phyloP scores from a whole-genome alignment of 2,797 vertebrate genomes.

The Mormyrops attenuatus region DNA sequence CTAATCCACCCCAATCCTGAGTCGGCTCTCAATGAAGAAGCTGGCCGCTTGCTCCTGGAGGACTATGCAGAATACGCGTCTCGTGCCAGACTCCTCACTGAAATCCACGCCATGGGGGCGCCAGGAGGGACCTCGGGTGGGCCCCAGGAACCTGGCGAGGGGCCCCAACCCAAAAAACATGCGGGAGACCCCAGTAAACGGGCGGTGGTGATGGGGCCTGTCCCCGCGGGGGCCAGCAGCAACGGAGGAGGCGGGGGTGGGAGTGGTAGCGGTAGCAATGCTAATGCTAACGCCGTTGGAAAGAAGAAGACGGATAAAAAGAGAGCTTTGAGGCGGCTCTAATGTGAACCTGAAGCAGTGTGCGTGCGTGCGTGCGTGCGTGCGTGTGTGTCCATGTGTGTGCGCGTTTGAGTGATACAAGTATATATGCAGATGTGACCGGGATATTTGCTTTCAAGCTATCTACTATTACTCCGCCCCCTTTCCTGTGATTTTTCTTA shows the following conservation, averaged over 20 bases:
- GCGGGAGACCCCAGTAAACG: constrained; percentile 69
- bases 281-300: constrained; percentile 63
- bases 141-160: constrained; percentile 63
- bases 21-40: constrained; percentile 86
- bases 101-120: constrained; percentile 78
- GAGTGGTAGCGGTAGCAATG: constrained; percentile 50
- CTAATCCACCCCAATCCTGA: constrained; percentile 91
- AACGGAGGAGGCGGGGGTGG: constrained; percentile 51
- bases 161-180: constrained; percentile 73
- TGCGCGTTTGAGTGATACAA: constrained; percentile 26
- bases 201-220: constrained; percentile 47
- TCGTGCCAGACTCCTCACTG: constrained; percentile 79
- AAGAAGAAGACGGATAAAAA: constrained; percentile 95
- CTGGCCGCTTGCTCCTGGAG: constrained; percentile 81
- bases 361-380: constrained; percentile 26
- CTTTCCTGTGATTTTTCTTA: constrained; percentile 2
- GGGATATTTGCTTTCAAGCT: constrained; percentile 48
- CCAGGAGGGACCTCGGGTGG: constrained; percentile 57
- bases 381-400: constrained; percentile 28
- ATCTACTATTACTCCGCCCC: constrained; percentile 44
- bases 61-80: constrained; percentile 88
- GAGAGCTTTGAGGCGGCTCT: constrained; percentile 83
- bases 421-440: constrained; percentile 64
- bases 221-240: constrained; percentile 51
- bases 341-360: constrained; percentile 49